Base-by-base conservation (phyloP, 2,113 vertebrate species). In the Genyomyrus donnyi region DNA sequence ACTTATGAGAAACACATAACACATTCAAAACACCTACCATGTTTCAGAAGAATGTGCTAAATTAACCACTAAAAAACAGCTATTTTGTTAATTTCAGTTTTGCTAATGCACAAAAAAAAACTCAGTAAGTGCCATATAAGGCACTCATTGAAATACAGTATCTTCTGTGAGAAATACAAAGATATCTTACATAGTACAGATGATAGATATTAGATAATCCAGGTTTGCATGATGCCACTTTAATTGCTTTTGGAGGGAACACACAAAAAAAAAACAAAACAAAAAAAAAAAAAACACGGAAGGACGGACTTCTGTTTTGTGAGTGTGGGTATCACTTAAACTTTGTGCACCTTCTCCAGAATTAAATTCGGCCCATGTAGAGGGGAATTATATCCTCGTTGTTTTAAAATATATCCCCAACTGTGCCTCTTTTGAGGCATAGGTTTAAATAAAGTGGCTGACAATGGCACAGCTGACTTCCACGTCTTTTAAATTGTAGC, bases 401-500 rank as follows among this genome's bases (percentile, higher is more conserved):
- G 95, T 96, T 96, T 96, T 96, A 96, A 95, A 97, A 96, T 97
- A 95, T 95, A 96, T 96, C 94, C 93, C 96, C 95, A 95, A 96
- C 96, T 92, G 97, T 91, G 96, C 96, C 94, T 95, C 95, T 97
- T 97, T 94, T 70, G 35, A 96, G 95, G 94, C 94, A 95, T 93
- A 94, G 93, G 96, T 95, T 94, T 95, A 97, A 96, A 95, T 97
- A 96, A 97, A 97, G 97, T 95, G 94, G 97, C 97, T 94, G 94
- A 93, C 94, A 93, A 93, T 96, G 97, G 96, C 96, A 96, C 94
- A 95, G 94, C 95, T 96, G 96, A 97, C 97, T 97, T 97, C 97
- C 97, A 97, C 97, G 96, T 96, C 35, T 84, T 96, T 97, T 95
- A 96, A 98, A 98, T 97, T 98, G 97, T 97, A 97, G 96, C 95